Percentiles rank a stretch among this genome's conserved stretches.
These are phyloP conservation scores for Proteles cristata DNA, from an alignment of 2,113 vertebrate genomes.

Conservation along the genomic window DNA sequence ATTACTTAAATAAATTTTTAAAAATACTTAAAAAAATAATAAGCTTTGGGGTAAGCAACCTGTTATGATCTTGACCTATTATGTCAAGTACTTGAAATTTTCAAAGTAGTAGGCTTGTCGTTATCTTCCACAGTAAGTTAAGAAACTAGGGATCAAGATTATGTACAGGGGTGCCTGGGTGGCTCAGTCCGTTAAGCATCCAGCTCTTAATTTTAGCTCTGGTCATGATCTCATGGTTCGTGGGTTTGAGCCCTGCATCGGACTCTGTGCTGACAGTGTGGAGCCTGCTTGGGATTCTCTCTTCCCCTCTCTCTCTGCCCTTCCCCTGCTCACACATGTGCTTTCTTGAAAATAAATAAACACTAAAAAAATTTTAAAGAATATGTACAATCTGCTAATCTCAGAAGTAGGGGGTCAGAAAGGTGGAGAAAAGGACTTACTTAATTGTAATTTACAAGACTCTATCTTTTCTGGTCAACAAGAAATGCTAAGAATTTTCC, in stretches of 20 bases:
- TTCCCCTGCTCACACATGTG: not conserved
- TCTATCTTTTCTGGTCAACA: not conserved
- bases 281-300: not conserved
- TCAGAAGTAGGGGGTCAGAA: not conserved
- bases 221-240: not conserved
- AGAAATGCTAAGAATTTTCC: not conserved
- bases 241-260: not conserved
- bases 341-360: too few species aligned
- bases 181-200: not conserved
- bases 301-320: not conserved
- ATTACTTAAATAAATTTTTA: not conserved
- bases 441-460: not conserved
- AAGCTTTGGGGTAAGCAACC: not conserved
- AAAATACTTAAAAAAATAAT: not conserved
- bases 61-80: not conserved
- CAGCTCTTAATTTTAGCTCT: not conserved
- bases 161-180: not conserved
- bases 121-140: not conserved
- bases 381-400: not conserved
- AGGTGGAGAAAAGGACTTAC: not conserved
- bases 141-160: not conserved
- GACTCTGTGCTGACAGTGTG: not conserved
- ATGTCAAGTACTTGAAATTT: not conserved
- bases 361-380: not conserved
- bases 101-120: not conserved